Evolutionary conservation across 2,888 invertebrate genomes (phyloP), one percentile per base, ranked within the genome.

Genomic region (Protophormia terraenovae): DNA sequence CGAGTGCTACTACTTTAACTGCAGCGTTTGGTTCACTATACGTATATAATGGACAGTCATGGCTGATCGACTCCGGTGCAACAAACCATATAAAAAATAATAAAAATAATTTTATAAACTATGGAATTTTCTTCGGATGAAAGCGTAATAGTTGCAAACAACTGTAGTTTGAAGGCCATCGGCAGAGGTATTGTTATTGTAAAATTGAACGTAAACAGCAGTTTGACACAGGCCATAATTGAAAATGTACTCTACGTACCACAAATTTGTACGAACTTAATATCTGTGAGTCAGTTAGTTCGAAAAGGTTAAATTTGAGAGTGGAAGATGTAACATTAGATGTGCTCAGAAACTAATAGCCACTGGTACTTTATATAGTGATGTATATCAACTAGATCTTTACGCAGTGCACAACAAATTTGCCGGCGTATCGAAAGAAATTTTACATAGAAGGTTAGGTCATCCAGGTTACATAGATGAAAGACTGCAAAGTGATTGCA

Each of bases 231-330:
- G 1, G 22, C n/a, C 0, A 55, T 16, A 0, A 62, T 76, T 53
- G 16, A 50, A 16, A 16, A 83, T 50, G 83, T 83, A 12, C 16
- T 77, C 0, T 69, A 75, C 8, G 83, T 83, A 8, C 73, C 78
- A 14, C 6, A 72, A 14, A 14, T 83, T 12, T 72, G 72, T 22
- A 29, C 83, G 7, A 76, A 77, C 60, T 58, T 83, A 2, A 66
- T 83, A 14, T 83, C 83, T 4, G 83, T 77, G 12, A 72, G 77
- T 47, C 83, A 78, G 7, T 19, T 83, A 10, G 0, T 12, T 3
- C 32, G 16, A 50, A 83, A 67, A 41, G 83, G 64, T 19, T 82
- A 62, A 60, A 3, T 82, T 77, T 66, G 14, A 10, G n/a, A 41
- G 35, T 12, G 16, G 29, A 41, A 77, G 19, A 38, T 83, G 78